Evolutionary conservation across 2,888 invertebrate genomes (phyloP), one percentile per base, ranked within the genome.

Genomic region (Nebria salina): DNA sequence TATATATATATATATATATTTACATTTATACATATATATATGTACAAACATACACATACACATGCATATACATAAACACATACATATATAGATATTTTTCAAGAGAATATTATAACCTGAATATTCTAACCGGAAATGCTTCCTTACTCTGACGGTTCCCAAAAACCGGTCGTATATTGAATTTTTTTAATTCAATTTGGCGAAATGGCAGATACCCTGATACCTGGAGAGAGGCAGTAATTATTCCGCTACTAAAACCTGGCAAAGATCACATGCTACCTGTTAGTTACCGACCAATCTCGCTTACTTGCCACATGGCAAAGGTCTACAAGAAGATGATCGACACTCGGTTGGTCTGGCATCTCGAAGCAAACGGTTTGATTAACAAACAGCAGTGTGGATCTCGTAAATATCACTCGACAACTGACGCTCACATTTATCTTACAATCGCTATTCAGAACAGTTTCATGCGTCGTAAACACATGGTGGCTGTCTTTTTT

Each of bases 241-340:
- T 75, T 64, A n/a, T 75, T 20, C 75, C 64, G 7, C 2, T 75
- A 11, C 75, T 75, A 8, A 75, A 75, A 64, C 75, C 64, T 9
- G 54, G 65, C 42, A 74, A 74, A 25, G 20, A 70, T 25, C 25
- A 25, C 11, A 25, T 9, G 8, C 25, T 11, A 34, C 70, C 70
- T 70, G 13, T 25, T 70, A 77, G 65, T 41, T 77, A 77, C 25
- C 9, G 82, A 25, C 82, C 77, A 2, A 77, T 82, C 6, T 73
- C 82, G 1, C 11, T 82, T 3, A 74, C 82, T 1, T 43, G 65
- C 26, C 64, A 65, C 1, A 15, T 75, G n/a, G 13, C 72, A 20
- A 78, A 75, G 25, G n/a, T 75, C 11, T 64, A 76, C 11, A 75
- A 82, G 42, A 74, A 20, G 4, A 78, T 82, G 54, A 25, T 82